Conservation (phyloP, 2,888 invertebrate species). For the Macaria notata region DNA sequence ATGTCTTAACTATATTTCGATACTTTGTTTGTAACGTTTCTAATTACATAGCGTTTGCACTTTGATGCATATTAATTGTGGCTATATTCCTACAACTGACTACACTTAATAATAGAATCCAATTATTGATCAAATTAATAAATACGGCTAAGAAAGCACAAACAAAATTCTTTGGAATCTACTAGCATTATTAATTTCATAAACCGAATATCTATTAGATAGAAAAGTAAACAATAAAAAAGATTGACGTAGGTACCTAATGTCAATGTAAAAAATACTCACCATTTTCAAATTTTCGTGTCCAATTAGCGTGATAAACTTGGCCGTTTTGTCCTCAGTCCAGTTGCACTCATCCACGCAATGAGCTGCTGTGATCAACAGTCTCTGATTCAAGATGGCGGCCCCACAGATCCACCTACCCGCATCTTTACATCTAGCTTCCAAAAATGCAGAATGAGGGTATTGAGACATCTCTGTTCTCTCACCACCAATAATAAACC, state of each 20-base stretch:
- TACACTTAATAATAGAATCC: too few relatives aligned
- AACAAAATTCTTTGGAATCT: too few relatives aligned
- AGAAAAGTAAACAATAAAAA: too few relatives aligned
- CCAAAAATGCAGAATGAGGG: slow-evolving; percentile 5
- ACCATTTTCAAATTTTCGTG: slow-evolving; percentile 14
- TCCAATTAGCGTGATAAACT: slow-evolving; percentile 4
- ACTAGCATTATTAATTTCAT: too few relatives aligned
- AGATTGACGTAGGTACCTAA: too few relatives aligned
- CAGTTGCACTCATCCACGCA: slow-evolving; percentile 2
- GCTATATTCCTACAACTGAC: too few relatives aligned
- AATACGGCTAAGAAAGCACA: too few relatives aligned
- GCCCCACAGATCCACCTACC: slow-evolving; percentile 6
- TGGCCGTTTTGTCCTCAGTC: neutral
- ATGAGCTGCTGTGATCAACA: slow-evolving; percentile 8
- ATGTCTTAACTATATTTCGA: neutral
- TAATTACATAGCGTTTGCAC: too few relatives aligned
- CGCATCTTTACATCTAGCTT: neutral
- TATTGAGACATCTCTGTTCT: slow-evolving; percentile 1
- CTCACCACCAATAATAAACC: slow-evolving; percentile 4
- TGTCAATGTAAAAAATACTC: neutral
- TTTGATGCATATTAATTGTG: too few relatives aligned
- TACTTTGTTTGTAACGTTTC: too few relatives aligned
- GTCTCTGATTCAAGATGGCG: slow-evolving; percentile 6
- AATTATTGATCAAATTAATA: too few relatives aligned
- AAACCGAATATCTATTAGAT: too few relatives aligned